Conservation (phyloP, 1,140 invertebrate genomes). For the Gonatopus flavifemur region DNA sequence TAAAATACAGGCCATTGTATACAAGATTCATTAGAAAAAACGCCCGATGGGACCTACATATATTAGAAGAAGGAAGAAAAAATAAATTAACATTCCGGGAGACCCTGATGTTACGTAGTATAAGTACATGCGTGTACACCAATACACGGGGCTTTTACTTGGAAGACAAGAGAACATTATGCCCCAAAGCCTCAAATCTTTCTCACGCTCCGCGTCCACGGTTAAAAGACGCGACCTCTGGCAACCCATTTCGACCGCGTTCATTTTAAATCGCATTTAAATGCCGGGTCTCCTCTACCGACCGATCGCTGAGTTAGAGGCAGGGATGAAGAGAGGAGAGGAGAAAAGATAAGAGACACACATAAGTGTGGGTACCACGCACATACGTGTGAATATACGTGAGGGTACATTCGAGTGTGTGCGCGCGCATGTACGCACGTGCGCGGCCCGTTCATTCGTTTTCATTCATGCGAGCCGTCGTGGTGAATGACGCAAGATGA, state of each 20-base stretch:
- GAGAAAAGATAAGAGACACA: background rate
- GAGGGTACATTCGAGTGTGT: background rate
- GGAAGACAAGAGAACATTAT: too few species aligned
- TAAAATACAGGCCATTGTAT: too few species aligned
- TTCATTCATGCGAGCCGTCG: slow-evolving; percentile 26
- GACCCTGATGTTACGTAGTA: too few species aligned
- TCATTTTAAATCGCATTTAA: slow-evolving; percentile 39
- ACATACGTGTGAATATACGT: background rate
- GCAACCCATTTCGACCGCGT: slow-evolving; percentile 33
- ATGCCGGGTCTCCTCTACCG: slow-evolving; percentile 25
- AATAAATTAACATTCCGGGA: too few species aligned
- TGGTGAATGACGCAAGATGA: slow-evolving; percentile 27
- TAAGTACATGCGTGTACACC: too few species aligned
- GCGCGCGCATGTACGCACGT: background rate
- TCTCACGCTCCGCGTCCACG: slow-evolving; percentile 35
- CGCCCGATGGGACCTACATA: too few species aligned
- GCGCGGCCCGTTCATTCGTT: background rate
- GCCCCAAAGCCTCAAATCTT: slow-evolving; percentile 13
- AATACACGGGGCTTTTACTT: too few species aligned
- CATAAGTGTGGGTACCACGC: background rate
- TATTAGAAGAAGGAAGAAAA: too few species aligned
- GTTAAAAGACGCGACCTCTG: slow-evolving; percentile 36
- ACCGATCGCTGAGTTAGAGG: slow-evolving; percentile 13
- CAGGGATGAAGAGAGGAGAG: too few species aligned
- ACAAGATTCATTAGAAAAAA: too few species aligned